phyloP scores from a whole-genome alignment of 2,888 invertebrate genomes.

The Heterodera filipjevi region DNA sequence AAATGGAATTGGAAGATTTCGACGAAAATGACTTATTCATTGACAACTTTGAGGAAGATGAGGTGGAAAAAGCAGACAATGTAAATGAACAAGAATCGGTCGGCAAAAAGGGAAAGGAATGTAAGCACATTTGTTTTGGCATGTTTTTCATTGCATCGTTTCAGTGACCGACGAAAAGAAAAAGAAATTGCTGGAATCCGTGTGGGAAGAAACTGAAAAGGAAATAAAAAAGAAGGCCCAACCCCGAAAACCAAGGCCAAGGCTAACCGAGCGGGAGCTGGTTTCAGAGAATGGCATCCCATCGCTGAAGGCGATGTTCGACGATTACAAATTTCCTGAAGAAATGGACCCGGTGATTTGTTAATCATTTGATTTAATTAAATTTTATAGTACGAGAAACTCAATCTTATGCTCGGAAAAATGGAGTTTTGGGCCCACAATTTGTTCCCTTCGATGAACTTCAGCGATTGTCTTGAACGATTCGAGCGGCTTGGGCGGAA shows the following conservation, averaged over 20 bases:
- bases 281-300: slow-evolving; percentile 38
- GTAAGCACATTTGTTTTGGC: neutral
- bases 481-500: slow-evolving; percentile 83
- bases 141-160: neutral
- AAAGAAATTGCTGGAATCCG: slow-evolving; percentile 20
- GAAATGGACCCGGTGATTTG: slow-evolving; percentile 32
- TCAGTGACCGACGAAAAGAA: slow-evolving; percentile 6
- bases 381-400: slow-evolving; percentile 74
- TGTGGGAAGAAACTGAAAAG: slow-evolving; percentile 36
- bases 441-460: slow-evolving; percentile 84
- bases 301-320: slow-evolving; percentile 40
- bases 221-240: slow-evolving; percentile 21
- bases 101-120: neutral
- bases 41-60: slow-evolving; percentile 27
- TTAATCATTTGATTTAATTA: neutral
- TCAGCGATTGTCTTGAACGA: slow-evolving; percentile 81
- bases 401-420: slow-evolving; percentile 79
- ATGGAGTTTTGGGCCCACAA: slow-evolving; percentile 92
- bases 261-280: slow-evolving; percentile 38
- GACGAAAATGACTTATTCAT: slow-evolving; percentile 14
- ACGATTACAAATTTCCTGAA: slow-evolving; percentile 32
- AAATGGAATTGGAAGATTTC: slow-evolving; percentile 10
- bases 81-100: neutral
- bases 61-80: slow-evolving; percentile 16
- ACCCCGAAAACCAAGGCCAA: slow-evolving; percentile 31